Percentiles rank a stretch among this genome's conserved stretches.
Conservation (phyloP, 2,888 invertebrate genomes). For the Amphipoea oculea region DNA sequence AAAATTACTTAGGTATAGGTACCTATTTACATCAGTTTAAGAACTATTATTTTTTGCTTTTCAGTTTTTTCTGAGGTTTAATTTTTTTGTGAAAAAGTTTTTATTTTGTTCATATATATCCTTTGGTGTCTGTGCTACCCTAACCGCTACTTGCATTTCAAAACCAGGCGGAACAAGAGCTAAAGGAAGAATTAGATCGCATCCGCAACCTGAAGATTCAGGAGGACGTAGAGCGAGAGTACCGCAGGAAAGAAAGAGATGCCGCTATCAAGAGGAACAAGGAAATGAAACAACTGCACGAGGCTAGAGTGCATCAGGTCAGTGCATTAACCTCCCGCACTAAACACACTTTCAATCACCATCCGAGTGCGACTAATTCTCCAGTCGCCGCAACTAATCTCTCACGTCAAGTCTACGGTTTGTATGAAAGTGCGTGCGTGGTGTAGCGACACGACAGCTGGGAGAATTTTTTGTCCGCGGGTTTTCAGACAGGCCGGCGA, state of each 20-base stretch:
- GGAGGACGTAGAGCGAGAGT: conserved; percentile 92
- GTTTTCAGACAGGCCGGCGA: no score
- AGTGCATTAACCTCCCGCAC: background rate
- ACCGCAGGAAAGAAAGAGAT: conserved; percentile 92
- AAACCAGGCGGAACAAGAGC: conserved; percentile 85
- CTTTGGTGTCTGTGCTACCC: background rate
- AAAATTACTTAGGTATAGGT: no score
- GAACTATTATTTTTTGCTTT: no score
- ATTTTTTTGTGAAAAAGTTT: no score
- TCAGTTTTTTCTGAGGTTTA: no score
- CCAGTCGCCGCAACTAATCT: no score
- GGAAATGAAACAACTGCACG: conserved; percentile 87
- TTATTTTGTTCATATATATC: background rate
- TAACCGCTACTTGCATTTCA: background rate
- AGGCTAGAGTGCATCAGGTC: conserved; percentile 90
- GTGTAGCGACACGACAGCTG: no score
- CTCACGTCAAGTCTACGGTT: no score
- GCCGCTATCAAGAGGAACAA: conserved; percentile 90
- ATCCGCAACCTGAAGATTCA: conserved; percentile 88
- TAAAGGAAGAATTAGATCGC: conserved; percentile 88
- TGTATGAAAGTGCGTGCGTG: no score
- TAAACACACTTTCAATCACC: background rate
- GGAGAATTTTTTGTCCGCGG: no score
- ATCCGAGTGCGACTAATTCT: background rate
- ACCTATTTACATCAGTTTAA: no score